These are phyloP conservation scores for Petrocephalus schoutedeni DNA, from an alignment of 2,797 vertebrate genomes.

Conservation along the genomic window DNA sequence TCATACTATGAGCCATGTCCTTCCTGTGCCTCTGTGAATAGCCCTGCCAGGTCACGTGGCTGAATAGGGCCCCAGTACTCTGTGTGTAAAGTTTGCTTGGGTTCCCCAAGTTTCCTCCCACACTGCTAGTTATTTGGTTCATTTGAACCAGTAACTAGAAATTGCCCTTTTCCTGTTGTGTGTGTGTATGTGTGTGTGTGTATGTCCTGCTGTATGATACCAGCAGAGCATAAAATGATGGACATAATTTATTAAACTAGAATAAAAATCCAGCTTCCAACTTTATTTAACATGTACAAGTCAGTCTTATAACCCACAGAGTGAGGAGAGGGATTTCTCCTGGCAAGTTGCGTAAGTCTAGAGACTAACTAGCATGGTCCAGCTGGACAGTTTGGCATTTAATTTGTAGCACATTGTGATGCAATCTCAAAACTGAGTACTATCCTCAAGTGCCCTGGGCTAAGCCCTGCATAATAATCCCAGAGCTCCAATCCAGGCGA, in stretches of 20 bases:
- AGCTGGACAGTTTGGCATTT: constrained; percentile 4
- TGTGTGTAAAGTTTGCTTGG: neutral
- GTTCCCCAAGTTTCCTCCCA: neutral
- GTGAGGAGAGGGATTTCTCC: neutral
- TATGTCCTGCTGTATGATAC: neutral
- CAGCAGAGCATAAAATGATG: neutral
- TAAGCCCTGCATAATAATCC: neutral
- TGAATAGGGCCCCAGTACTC: neutral
- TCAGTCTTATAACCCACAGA: neutral
- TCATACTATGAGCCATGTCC: neutral
- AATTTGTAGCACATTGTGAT: constrained; percentile 6
- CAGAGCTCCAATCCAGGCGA: neutral
- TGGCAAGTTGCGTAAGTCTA: neutral
- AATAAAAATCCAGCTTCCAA: neutral
- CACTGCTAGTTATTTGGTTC: neutral
- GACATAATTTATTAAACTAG: neutral
- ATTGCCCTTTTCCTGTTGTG: neutral
- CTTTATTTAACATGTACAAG: neutral
- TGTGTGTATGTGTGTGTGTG: neutral
- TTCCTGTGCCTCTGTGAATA: neutral
- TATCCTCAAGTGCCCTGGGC: neutral
- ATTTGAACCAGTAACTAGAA: neutral
- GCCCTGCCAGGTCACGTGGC: neutral
- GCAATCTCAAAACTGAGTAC: neutral
- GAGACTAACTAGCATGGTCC: neutral